These are phyloP conservation scores for Gasteruption jaculator DNA, from an alignment of 2,888 invertebrate genomes.

Conservation along the genomic window DNA sequence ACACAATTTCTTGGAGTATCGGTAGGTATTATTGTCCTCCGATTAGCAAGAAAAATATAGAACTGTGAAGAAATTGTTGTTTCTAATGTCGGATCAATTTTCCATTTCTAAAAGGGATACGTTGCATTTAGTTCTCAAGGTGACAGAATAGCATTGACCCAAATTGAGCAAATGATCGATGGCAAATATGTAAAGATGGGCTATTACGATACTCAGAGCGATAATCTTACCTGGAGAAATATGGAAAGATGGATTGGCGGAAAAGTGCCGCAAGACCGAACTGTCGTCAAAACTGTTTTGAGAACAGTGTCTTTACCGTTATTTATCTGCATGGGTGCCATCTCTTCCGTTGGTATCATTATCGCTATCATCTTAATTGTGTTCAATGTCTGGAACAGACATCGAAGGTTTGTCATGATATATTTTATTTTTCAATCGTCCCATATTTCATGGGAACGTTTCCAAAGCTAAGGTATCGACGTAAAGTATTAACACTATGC, in stretches of 20 bases:
- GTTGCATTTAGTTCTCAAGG: constrained; percentile 99
- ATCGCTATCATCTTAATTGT: constrained; percentile 80
- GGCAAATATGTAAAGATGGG: constrained; percentile 93
- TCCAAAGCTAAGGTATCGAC: too few species aligned
- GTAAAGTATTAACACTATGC: too few species aligned
- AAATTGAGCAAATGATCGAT: constrained; percentile 94
- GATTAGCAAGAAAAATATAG: not conserved
- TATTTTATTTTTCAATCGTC: too few species aligned
- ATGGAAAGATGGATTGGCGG: constrained; percentile 88
- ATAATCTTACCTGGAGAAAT: constrained; percentile 92
- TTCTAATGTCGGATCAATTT: too few species aligned
- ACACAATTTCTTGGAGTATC: constrained; percentile 97
- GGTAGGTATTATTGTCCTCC: constrained; percentile 60
- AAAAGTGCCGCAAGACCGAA: constrained; percentile 91
- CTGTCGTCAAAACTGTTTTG: constrained; percentile 79
- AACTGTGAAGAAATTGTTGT: not conserved
- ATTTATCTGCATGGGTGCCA: constrained; percentile 89
- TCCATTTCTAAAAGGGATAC: constrained; percentile 67
- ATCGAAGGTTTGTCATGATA: constrained; percentile 69
- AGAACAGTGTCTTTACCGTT: constrained; percentile 85
- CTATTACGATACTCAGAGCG: constrained; percentile 92
- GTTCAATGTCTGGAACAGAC: constrained; percentile 89
- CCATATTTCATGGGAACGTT: too few species aligned
- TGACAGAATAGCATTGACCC: constrained; percentile 96
- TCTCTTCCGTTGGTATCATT: constrained; percentile 84